A percentile compares a stretch with the other conserved stretches of the same genome.
phyloP scores from a whole-genome alignment of 2,113 vertebrate genomes.

The Centrocercus urophasianus region DNA sequence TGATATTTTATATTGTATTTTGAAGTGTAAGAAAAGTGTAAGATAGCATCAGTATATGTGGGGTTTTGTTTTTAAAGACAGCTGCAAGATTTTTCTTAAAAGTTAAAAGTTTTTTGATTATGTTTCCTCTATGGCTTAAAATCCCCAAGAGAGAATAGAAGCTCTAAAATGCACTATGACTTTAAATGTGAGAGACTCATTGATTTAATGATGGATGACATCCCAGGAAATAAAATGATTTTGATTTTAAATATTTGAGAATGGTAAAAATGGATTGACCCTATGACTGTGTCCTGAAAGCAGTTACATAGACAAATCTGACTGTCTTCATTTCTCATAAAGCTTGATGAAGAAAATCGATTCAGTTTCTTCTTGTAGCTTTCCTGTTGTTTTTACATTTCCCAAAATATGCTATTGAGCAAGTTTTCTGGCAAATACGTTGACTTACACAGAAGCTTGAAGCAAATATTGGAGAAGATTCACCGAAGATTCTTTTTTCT shows the following conservation, averaged over 20 bases:
- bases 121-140: not conserved
- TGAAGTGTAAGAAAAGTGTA: not conserved
- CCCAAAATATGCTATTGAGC: not conserved
- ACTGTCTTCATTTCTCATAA: not conserved
- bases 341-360: not conserved
- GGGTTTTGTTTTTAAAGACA: not conserved
- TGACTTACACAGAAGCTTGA: not conserved
- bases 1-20: not conserved
- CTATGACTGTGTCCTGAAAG: not conserved
- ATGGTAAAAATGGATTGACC: not conserved
- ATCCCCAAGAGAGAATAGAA: not conserved
- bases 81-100: not conserved
- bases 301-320: not conserved
- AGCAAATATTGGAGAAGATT: slow-evolving; percentile 9
- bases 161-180: not conserved
- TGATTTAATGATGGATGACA: not conserved
- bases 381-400: not conserved
- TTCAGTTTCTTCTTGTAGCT: not conserved
- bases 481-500: not conserved
- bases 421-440: not conserved
- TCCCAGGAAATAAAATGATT: not conserved
- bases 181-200: not conserved
- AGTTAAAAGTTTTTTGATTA: not conserved
- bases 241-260: not conserved
- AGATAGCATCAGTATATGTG: not conserved